Base-by-base conservation (phyloP, 92 coral and sea anemone genomes). In the Palythoa caribaeorum region DNA sequence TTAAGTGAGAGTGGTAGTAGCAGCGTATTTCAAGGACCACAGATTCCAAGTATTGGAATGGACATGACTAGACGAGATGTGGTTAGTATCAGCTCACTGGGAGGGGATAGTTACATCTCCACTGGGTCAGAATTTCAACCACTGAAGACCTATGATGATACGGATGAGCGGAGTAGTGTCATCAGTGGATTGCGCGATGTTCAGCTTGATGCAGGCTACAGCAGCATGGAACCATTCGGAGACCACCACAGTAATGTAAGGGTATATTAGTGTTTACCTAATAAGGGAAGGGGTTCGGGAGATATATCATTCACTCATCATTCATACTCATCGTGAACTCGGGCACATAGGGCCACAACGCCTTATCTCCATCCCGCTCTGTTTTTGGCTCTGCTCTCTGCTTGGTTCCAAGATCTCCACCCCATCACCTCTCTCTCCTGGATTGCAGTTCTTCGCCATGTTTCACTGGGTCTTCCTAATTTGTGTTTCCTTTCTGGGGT, bases 131-230 rank as follows among this genome's bases (percentile, higher is more conserved):
- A 87, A 10, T 92, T 92, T 87, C 92, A 89, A 8, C 92, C 94
- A 3, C 87, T 92, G 40, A 89, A 87, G 85, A 50, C 88, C 16
- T 80, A 80, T 37, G 86, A 86, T 39, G 92, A 87, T 79, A 84
- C 90, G 51, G 88, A 89, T 12, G 94, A 89, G 57, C 85, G 74
- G 38, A 85, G 88, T 52, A 92, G 92, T 81, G 90, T 92, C n/a
- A 92, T 92, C 51, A 92, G 92, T 85, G 94, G 85, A 48, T 87
- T 83, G 0, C 90, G 77, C 50, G 90, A 78, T 15, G 88, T 19
- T 21, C 87, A 66, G 35, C 48, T 75, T 39, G 79, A 75, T 76
- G 93, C 79, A 11, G 86, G 86, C 11, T 81, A 81, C 17, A 44
- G 76, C n/a, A 81, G 86, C 60, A 81, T 81, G 60, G 86, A 81